Evolutionary conservation across 2,797 vertebrate genomes (phyloP).

Genomic region (Gouania willdenowi): DNA sequence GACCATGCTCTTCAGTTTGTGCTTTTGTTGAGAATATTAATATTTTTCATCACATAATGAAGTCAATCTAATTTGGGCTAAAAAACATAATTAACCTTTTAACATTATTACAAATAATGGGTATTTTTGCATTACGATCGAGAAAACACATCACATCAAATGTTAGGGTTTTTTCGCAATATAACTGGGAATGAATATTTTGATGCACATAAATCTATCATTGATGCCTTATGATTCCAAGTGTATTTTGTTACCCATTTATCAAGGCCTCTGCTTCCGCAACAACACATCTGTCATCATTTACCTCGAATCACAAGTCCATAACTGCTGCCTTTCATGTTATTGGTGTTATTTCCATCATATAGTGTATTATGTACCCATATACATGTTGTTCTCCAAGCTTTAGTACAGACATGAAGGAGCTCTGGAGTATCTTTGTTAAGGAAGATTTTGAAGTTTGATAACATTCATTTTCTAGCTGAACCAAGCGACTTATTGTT

Average conservation of each 20-base stretch:
- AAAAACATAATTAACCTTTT: too few species aligned
- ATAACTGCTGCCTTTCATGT: constrained; percentile 1
- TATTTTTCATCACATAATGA: too few species aligned
- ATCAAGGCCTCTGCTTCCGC: constrained; percentile 10
- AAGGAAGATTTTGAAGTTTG: constrained; percentile 61
- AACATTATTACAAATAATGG: too few species aligned
- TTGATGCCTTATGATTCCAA: constrained; percentile 7
- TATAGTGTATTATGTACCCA: neutral
- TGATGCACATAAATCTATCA: constrained; percentile 14
- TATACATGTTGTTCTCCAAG: constrained; percentile 20
- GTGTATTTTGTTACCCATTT: constrained; percentile 15
- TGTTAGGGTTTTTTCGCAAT: neutral
- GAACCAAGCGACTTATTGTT: constrained; percentile 49
- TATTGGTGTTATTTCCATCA: constrained; percentile 21
- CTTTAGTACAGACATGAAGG: constrained; percentile 26
- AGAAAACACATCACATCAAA: too few species aligned
- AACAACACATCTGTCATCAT: constrained; percentile 11
- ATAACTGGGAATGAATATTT: neutral
- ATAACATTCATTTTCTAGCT: constrained; percentile 45
- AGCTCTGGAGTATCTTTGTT: constrained; percentile 36
- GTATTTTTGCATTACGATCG: too few species aligned
- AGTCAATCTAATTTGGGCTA: too few species aligned
- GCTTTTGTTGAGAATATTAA: too few species aligned
- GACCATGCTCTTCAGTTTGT: too few species aligned
- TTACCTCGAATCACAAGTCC: too few species aligned